Evolutionary conservation across 2,888 invertebrate species (phyloP), one percentile per base, ranked within the genome.

Genomic region (Drosophila fulvimacula): DNA sequence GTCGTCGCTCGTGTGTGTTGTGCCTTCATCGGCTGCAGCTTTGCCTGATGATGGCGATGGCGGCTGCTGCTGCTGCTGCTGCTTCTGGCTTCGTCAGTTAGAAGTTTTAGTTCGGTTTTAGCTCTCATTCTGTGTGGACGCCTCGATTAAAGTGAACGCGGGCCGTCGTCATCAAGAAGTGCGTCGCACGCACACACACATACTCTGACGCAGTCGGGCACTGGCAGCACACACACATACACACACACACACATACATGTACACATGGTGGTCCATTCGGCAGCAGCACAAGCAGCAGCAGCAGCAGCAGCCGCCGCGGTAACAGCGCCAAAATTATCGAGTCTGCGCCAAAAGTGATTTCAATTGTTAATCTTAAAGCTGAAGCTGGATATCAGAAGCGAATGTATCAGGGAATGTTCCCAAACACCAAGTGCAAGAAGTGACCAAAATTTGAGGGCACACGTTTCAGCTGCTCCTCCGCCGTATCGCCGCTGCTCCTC

Each of bases 81-180:
- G 46, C 17, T 57, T 60, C 51, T 58, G 55, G 57, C 63, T 65
- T 71, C 64, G 69, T 38, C 69, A 69, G 39, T 62, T 76, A 69
- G 58, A 76, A 71, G 78, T 82, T 84, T 90, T 90, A 90, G 90
- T 90, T 90, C 90, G 90, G 90, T 87, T 90, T 90, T 90, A 90
- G 90, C 90, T 90, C 89, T 90, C 90, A 89, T 90, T 84, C 90
- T 87, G 90, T 83, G 81, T 83, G 86, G 90, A 90, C 90, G 90
- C 80, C 79, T 76, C 48, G 61, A 48, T 48, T 56, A 27, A 61
- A 76, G 55, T 49, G 66, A 42, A 57, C 66, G 64, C 64, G 56
- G 36, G 15, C 67, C 70, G 56, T 63, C 71, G 56, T 81, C 32
- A 36, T 77, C 39, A 71, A 69, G 59, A 71, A 69, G 59, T 73